phyloP scores from a whole-genome alignment of 2,888 invertebrate genomes.

The Athetis lepigone region DNA sequence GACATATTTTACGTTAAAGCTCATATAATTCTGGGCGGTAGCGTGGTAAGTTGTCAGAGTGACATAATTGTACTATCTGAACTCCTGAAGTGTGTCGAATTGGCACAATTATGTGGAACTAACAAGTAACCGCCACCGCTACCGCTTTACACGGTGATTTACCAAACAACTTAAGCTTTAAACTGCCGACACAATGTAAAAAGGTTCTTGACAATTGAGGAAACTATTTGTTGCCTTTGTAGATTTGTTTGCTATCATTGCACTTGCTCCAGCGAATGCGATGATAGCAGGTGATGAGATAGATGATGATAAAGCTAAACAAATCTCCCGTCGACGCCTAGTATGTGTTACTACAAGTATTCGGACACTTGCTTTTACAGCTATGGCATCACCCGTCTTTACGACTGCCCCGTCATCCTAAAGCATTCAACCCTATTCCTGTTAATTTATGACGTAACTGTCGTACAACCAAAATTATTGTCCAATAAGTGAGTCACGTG shows the following conservation, averaged over 20 bases:
- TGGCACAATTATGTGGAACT: too few species aligned
- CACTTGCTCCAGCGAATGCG: background rate
- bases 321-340: background rate
- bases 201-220: too few species aligned
- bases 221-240: too few species aligned
- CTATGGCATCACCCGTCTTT: conserved; percentile 17
- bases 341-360: background rate
- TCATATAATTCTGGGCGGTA: background rate
- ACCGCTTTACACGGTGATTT: background rate
- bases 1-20: background rate
- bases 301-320: too few species aligned
- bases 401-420: conserved; percentile 1
- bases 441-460: conserved; percentile 68
- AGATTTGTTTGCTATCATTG: background rate
- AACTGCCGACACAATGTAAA: background rate
- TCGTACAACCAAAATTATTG: conserved; percentile 73
- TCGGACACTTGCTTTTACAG: conserved; percentile 31
- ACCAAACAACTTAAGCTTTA: background rate
- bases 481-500: conserved; percentile 78
- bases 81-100: background rate
- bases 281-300: too few species aligned
- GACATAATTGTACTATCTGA: background rate
- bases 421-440: conserved; percentile 53
- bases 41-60: background rate
- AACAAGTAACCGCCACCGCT: background rate